Conservation (phyloP, 2,113 vertebrate species). For the Nettapus auritus region DNA sequence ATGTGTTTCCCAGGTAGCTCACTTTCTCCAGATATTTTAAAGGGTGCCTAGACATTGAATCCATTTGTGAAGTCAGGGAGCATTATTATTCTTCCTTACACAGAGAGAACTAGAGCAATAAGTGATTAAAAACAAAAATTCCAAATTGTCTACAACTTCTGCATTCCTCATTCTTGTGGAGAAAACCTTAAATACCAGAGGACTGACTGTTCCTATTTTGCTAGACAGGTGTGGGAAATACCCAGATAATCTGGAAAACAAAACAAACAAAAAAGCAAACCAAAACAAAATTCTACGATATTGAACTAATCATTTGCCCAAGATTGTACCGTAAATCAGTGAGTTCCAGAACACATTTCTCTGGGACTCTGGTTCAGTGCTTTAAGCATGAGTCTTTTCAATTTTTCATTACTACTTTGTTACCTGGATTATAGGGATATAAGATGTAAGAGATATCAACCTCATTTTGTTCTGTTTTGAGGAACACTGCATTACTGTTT, state of each 20-base stretch:
- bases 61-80: not conserved
- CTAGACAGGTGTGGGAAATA: not conserved
- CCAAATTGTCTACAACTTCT: not conserved
- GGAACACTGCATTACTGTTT: not conserved
- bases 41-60: not conserved
- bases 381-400: not conserved
- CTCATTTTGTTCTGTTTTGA: constrained; percentile 14
- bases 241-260: not conserved
- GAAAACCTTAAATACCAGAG: not conserved
- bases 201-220: not conserved
- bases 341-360: not conserved
- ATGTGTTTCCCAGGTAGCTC: constrained; percentile 11
- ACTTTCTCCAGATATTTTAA: not conserved
- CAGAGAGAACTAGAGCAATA: not conserved
- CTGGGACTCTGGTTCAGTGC: not conserved
- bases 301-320: not conserved
- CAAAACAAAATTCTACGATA: not conserved
- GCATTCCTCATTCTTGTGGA: not conserved
- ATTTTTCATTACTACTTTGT: not conserved
- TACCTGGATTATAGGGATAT: not conserved
- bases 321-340: not conserved
- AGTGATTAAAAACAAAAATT: not conserved
- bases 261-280: not conserved
- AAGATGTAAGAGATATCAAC: not conserved
- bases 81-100: not conserved